Base-by-base conservation (phyloP, 2,888 invertebrate genomes). In the Rotaria sp. region DNA sequence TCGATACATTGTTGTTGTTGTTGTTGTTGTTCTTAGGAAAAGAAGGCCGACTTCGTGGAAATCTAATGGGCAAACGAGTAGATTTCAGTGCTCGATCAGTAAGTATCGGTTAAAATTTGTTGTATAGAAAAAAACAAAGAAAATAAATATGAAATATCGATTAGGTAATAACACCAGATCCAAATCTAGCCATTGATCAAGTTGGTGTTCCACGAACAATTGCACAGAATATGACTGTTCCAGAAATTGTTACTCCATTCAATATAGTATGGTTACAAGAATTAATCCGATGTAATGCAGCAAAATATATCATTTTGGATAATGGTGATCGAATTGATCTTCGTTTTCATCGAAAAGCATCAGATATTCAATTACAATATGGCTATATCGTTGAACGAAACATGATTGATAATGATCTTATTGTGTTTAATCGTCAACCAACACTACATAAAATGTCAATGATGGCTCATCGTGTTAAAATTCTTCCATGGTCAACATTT, bases 401-500 rank as follows among this genome's bases (percentile, higher is more conserved):
- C 92, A 95, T 99, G 90, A 94, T 97, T 88, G 98, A 99, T 91
- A 97, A 97, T 87, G 99, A 99, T 92, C 93, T 97, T 88, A 96
- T 99, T 35, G 96, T 99, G 88, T 99, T 99, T 93, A 99, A 99
- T 92, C 95, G 99, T 88, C 99, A 99, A 91, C 99, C 99, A 0
- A 99, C 99, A 3, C 93, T 99, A 11, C 99, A 99, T 92, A 99
- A 99, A 92, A 99, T 99, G 99, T 96, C 96, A 94, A 99, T 99
- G 99, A 99, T 99, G 99, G 98, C 99, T 88, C 99, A 99, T 92
- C 90, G 92, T 88, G 92, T 93, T 52, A 92, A 93, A 89, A 97
- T 99, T 18, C 92, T 99, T 87, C 99, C 99, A 0, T 99, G 99
- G 99, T 99, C 98, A 84, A 99, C 99, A 88, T 99, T 99, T 92